Conservation (phyloP, 2,888 invertebrate genomes). For the Drosophila paracracens region DNA sequence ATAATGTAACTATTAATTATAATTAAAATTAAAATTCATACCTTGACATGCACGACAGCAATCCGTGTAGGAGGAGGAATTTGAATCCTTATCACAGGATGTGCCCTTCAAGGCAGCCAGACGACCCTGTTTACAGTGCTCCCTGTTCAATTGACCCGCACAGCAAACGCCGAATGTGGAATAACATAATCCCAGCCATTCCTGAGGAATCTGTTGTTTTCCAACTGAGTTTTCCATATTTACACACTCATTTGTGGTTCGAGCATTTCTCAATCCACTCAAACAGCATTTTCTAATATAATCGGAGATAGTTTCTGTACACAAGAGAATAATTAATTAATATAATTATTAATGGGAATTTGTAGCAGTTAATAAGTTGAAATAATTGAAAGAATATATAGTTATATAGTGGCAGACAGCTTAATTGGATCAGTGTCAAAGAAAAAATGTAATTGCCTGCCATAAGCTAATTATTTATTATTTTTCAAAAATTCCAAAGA, state of each 20-base stretch:
- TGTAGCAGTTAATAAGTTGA: background rate
- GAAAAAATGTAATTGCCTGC: too few species aligned
- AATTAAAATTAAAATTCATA: background rate
- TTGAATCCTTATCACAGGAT: slow-evolving; percentile 73
- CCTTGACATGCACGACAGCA: slow-evolving; percentile 88
- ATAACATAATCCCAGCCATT: slow-evolving; percentile 87
- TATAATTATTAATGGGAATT: background rate
- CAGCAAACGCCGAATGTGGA: slow-evolving; percentile 89
- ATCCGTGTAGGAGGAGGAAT: slow-evolving; percentile 85
- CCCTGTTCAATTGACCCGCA: slow-evolving; percentile 85
- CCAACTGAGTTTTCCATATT: slow-evolving; percentile 84
- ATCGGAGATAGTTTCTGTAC: slow-evolving; percentile 71
- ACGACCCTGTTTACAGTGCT: slow-evolving; percentile 82
- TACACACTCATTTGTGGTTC: slow-evolving; percentile 85
- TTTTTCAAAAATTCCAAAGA: too few species aligned
- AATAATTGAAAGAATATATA: background rate
- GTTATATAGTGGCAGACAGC: too few species aligned
- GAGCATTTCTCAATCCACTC: slow-evolving; percentile 86
- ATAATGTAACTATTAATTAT: background rate
- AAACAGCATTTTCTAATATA: slow-evolving; percentile 86
- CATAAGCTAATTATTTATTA: too few species aligned
- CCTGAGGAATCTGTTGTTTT: slow-evolving; percentile 85
- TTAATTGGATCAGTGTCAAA: too few species aligned
- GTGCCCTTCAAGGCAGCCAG: slow-evolving; percentile 78
- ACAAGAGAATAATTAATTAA: slow-evolving; percentile 2